Base-by-base conservation (phyloP, 2,888 invertebrate genomes). In the Microctonus aethiopoides region DNA sequence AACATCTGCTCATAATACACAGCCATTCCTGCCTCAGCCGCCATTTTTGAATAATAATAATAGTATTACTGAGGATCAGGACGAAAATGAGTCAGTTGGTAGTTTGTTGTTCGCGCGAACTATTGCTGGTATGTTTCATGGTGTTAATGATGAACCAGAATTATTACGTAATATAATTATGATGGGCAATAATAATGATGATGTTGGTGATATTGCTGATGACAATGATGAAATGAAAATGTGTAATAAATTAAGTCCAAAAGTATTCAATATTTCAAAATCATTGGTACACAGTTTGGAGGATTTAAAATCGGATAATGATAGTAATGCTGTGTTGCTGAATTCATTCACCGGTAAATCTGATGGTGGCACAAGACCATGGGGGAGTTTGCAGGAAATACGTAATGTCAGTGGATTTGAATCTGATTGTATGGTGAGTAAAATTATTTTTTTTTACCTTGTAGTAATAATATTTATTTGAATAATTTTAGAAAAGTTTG, bases 321-420 rank as follows among this genome's bases (percentile, higher is more conserved):
- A 75, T 67, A 80, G 76, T 76, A 84, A 77, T 68, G 73, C 76
- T 11, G 71, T 76, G 32, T 73, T 77, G n/a, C 74, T 79, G 41
- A 80, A 80, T 67, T 75, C 78, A 9, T 79, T 76, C 67, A 74
- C 79, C 41, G 76, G 73, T 22, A 82, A 80, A 52, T 76, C 67
- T 64, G 82, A 82, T 67, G 80, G 83, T 63, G 79, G 46, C n/a
- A 46, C 83, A 4, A 84, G 87, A 16, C 84, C 83, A 0, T 92
- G 91, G 89, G 91, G 92, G 26, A 92, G 92, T 80, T 86, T 93
- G 59, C 92, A 92, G 78, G 91, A 92, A 77, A 89, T 90, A 81
- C 88, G 90, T 74, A 87, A 87, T 70, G 78, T 85, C 36, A 83
- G 81, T 13, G 77, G 74, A 24, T 80, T 78, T 52, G 72, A 64